Evolutionary conservation across 2,113 vertebrate species (phyloP), one percentile per base, ranked within the genome.

Genomic region (Hypanus sabinus): DNA sequence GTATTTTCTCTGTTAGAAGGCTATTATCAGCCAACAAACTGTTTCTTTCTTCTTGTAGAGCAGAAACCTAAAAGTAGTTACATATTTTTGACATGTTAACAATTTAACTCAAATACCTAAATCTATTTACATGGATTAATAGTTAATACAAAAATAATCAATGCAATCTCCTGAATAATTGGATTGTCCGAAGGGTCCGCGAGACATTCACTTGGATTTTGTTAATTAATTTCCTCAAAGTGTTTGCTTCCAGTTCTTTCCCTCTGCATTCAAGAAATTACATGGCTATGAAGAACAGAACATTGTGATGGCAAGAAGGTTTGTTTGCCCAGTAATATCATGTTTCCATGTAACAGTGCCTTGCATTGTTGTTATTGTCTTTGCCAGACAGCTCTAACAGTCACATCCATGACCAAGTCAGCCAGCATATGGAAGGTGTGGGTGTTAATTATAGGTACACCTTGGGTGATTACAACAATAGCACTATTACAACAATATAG

Each of bases 11-110:
- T 70, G 98, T 99, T 95, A 99, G 97, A 88, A 99, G 96, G 71
- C 99, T 98, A 94, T 98, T 99, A 96, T 99, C 99, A 83, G 98
- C 98, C 95, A 99, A 95, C 75, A 99, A 96, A 94, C 98, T 98
- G 96, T 97, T 99, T 94, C 98, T 98, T 95, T 99, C 99, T 94
- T 99, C 99, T 94, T 99, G 98, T 95, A 99, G 98, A 60, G 97
- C 96, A 57, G 98, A 96, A 95, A 99, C 99, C 99, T 99, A 95
- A 80, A 76, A 95, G 83, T 70, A 79, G 77, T 76, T 14, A 94
- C 30, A n/a, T 55, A n/a, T 24, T 94, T 79, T 14, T 65, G 60
- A 60, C 30, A 68, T 16, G 30, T 68, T 65, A 90, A 33, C 85
- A 90, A 90, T n/a, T n/a, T 65, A 62, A 36, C 65, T 60, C 14